A percentile compares a stretch with the other conserved stretches of the same genome.
Conservation (phyloP, 2,888 invertebrate species). For the Sceliomorpha sp. region DNA sequence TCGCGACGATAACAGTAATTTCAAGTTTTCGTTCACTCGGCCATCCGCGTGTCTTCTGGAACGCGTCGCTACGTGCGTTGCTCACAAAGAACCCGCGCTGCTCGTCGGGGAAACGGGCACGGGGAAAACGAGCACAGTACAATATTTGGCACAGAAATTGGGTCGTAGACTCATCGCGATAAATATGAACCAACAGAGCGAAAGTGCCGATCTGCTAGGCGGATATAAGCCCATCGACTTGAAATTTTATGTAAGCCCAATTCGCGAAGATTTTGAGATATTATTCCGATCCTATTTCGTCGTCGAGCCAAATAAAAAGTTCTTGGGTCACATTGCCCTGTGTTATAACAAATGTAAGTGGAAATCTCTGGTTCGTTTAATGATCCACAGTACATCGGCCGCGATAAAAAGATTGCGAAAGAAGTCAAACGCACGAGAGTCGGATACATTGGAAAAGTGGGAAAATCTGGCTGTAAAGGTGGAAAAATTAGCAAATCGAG, state of each 20-base stretch:
- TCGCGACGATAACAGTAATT: slow-evolving; percentile 71
- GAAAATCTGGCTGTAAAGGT: slow-evolving; percentile 82
- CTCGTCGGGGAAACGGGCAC: slow-evolving; percentile 99
- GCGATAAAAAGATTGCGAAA: slow-evolving; percentile 82
- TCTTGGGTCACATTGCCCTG: slow-evolving; percentile 89
- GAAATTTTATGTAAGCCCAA: slow-evolving; percentile 89
- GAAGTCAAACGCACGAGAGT: slow-evolving; percentile 17
- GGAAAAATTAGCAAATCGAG: slow-evolving; percentile 86
- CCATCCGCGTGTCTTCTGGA: slow-evolving; percentile 92
- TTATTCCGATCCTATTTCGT: slow-evolving; percentile 90
- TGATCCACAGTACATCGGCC: slow-evolving; percentile 86
- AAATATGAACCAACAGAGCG: slow-evolving; percentile 99
- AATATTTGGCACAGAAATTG: slow-evolving; percentile 92
- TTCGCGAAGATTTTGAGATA: slow-evolving; percentile 90
- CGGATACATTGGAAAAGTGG: slow-evolving; percentile 63
- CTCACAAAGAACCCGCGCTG: slow-evolving; percentile 92
- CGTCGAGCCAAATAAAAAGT: slow-evolving; percentile 89
- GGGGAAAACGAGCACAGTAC: slow-evolving; percentile 96
- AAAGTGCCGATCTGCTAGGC: slow-evolving; percentile 97
- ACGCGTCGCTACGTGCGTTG: slow-evolving; percentile 91
- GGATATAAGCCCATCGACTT: slow-evolving; percentile 98
- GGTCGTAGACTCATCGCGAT: slow-evolving; percentile 94
- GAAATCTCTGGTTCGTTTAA: slow-evolving; percentile 86
- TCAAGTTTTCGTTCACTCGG: slow-evolving; percentile 90
- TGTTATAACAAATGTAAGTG: slow-evolving; percentile 89